Percentiles rank a stretch among this genome's conserved stretches.
phyloP scores from a whole-genome alignment of 2,888 invertebrate genomes.

The Epinotia ramella region DNA sequence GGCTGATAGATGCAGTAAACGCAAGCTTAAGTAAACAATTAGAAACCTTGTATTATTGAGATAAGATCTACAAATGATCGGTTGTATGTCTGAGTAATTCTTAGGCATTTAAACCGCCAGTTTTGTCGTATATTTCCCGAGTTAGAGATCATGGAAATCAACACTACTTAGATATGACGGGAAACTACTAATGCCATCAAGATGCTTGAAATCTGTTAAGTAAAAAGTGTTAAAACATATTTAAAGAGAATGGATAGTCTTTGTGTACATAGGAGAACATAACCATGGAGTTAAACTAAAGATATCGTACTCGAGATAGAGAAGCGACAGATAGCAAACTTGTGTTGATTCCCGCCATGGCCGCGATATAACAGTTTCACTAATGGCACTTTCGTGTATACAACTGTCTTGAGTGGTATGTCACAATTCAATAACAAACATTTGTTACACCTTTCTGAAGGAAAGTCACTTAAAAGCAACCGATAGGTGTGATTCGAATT shows the following conservation, averaged over 20 bases:
- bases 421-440: constrained; percentile 25
- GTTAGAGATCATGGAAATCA: neutral
- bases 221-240: neutral
- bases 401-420: constrained; percentile 24
- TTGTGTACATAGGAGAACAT: neutral
- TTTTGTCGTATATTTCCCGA: neutral
- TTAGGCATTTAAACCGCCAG: neutral
- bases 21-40: neutral
- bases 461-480: constrained; percentile 16
- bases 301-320: constrained; percentile 9
- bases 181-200: neutral
- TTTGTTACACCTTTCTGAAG: constrained; percentile 22
- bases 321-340: constrained; percentile 19
- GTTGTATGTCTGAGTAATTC: constrained; percentile 8
- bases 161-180: neutral
- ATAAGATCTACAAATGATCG: constrained; percentile 2
- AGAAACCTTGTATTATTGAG: neutral
- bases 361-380: constrained; percentile 9
- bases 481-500: neutral
- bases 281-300: neutral
- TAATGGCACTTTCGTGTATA: constrained; percentile 21
- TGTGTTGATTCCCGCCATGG: constrained; percentile 18
- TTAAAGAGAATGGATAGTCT: neutral
- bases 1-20: constrained; percentile 8
- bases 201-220: neutral